Percentiles rank a stretch among this genome's conserved stretches.
These are phyloP conservation scores for Cettia cetti DNA, from an alignment of 2,113 vertebrate genomes.

Conservation along the genomic window DNA sequence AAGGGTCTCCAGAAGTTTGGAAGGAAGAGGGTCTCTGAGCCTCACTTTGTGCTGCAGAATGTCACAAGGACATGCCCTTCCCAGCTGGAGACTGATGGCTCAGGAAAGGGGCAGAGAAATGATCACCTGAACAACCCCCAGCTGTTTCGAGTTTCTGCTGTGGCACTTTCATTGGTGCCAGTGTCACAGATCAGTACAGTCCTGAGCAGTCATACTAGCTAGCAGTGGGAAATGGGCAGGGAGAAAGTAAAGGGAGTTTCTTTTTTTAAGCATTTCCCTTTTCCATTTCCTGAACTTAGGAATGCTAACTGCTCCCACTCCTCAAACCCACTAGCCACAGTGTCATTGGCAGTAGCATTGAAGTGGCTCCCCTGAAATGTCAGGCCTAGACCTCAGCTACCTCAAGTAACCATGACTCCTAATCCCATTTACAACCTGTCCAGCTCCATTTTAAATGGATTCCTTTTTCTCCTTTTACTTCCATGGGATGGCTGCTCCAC, in stretches of 20 bases:
- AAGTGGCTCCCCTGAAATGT: neutral
- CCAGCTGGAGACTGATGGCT: neutral
- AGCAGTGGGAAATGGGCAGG: neutral
- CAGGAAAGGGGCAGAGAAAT: neutral
- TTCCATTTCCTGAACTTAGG: neutral
- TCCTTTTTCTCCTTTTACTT: neutral
- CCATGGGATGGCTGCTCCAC: neutral
- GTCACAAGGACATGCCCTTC: neutral
- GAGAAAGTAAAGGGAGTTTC: neutral
- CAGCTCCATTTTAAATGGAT: neutral
- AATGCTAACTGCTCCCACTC: neutral
- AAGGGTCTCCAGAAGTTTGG: neutral
- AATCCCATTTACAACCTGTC: neutral
- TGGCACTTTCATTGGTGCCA: neutral
- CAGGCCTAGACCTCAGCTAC: neutral
- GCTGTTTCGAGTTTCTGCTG: neutral
- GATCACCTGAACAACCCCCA: neutral
- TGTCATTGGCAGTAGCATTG: neutral
- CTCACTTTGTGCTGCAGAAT: neutral
- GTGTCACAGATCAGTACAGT: neutral
- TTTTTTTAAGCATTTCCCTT: neutral
- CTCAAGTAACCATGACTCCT: neutral
- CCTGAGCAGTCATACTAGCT: neutral
- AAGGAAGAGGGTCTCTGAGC: neutral
- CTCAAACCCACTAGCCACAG: fast-evolving